These are phyloP conservation scores for Thripadectes ignobilis DNA, from an alignment of 2,797 vertebrate genomes.

Conservation along the genomic window DNA sequence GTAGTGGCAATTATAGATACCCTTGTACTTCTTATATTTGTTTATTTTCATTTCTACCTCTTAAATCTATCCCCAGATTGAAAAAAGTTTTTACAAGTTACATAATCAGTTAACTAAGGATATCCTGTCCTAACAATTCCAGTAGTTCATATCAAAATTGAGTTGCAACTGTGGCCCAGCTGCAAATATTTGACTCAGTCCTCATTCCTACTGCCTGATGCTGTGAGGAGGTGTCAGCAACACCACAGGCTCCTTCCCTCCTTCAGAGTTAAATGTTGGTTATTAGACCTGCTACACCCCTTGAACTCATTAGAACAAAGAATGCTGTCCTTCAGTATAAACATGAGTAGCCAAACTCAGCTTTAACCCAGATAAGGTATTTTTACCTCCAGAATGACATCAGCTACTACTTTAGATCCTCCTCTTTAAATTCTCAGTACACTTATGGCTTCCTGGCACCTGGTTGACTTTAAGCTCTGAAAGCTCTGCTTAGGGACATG, in stretches of 20 bases:
- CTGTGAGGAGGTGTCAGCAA: not conserved
- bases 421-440: not conserved
- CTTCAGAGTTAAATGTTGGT: not conserved
- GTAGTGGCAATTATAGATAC: not conserved
- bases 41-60: not conserved
- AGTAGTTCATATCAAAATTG: not conserved
- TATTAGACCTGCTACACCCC: not conserved
- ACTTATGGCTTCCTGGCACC: not conserved
- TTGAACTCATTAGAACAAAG: not conserved
- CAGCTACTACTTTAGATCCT: not conserved
- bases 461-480: not conserved
- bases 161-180: not conserved
- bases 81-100: not conserved
- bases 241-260: not conserved
- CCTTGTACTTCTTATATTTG: not conserved
- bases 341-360: not conserved
- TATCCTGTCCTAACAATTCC: not conserved
- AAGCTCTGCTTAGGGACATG: not conserved
- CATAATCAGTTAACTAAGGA: not conserved
- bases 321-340: not conserved
- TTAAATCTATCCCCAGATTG: not conserved
- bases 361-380: not conserved
- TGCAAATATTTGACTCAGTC: not conserved
- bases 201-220: not conserved
- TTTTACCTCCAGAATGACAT: not conserved